Conservation (phyloP, 2,888 invertebrate species). For the Linyphia triangularis region DNA sequence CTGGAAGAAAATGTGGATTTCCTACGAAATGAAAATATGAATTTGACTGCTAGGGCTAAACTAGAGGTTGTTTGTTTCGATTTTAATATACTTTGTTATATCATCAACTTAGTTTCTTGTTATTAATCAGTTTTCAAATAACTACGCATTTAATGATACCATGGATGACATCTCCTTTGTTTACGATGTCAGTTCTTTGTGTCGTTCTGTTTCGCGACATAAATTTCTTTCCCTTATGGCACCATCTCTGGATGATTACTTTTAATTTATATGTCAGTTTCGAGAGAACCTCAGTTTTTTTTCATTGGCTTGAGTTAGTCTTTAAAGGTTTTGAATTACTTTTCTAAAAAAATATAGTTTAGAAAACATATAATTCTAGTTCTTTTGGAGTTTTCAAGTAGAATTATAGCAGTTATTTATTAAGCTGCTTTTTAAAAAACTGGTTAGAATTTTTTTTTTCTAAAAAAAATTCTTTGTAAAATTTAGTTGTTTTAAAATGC, state of each 20-base stretch:
- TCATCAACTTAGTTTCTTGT: background rate
- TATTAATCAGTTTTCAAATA: conserved; percentile 21
- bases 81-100: background rate
- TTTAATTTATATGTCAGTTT: no score
- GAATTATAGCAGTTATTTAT: no score
- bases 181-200: conserved; percentile 20
- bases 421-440: no score
- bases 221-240: background rate
- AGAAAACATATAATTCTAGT: no score
- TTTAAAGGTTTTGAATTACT: no score
- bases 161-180: conserved; percentile 66
- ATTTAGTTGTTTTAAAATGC: no score
- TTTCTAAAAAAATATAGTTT: no score
- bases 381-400: no score
- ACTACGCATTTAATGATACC: conserved; percentile 52
- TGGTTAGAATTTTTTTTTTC: no score
- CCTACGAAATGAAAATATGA: conserved; percentile 56
- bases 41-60: conserved; percentile 66
- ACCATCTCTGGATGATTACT: background rate
- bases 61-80: conserved; percentile 49
- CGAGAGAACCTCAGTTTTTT: no score
- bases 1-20: conserved; percentile 35
- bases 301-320: no score
- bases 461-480: no score
- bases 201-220: conserved; percentile 25